Base-by-base conservation (phyloP, 2,113 vertebrate genomes). In the Junco hyemalis region DNA sequence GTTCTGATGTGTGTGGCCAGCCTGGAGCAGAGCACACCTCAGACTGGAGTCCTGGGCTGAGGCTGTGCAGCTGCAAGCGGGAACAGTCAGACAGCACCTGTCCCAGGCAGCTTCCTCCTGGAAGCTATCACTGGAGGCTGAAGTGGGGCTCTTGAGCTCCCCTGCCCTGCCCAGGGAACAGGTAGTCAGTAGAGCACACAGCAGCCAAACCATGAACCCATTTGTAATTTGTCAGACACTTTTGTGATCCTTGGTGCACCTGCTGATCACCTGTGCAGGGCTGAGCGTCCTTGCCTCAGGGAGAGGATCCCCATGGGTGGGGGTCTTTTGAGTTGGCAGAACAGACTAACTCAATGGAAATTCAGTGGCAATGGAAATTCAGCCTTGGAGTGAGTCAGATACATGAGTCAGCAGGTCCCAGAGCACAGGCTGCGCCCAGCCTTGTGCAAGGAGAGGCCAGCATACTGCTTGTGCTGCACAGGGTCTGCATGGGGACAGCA, bases 391-490 rank as follows among this genome's bases (percentile, higher is more conserved):
- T 83, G 94, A 93, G 92, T 94, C 95, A 96, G 90, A 69, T 0
- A 1, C 2, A 0, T 96, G 92, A 96, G 48, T 94, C 90, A 93
- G 81, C 5, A 2, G 69, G 81, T 91, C 90, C 81, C 87, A 64
- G 47, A 87, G 73, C 38, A 33, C 69, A 25, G 79, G 38, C 40
- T 3, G 4, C 2, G 0, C 71, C 78, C 70, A 86, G 59, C 69
- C 38, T 31, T 10, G n/a, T 14, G 66, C 53, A 60, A 81, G 77
- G 69, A 94, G 74, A 87, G 65, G 57, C 72, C 73, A 79, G 65
- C 0, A 0, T 44, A 69, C 72, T 3, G 6, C 64, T 68, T 1
- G 0, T 20, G 68, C 45, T 54, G 53, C 2, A 0, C 51, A 16
- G 57, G 61, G 17, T 53, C 72, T 45, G 40, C 1, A 0, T 28